Conservation (phyloP, 2,797 vertebrate genomes). For the Ibycter americanus region DNA sequence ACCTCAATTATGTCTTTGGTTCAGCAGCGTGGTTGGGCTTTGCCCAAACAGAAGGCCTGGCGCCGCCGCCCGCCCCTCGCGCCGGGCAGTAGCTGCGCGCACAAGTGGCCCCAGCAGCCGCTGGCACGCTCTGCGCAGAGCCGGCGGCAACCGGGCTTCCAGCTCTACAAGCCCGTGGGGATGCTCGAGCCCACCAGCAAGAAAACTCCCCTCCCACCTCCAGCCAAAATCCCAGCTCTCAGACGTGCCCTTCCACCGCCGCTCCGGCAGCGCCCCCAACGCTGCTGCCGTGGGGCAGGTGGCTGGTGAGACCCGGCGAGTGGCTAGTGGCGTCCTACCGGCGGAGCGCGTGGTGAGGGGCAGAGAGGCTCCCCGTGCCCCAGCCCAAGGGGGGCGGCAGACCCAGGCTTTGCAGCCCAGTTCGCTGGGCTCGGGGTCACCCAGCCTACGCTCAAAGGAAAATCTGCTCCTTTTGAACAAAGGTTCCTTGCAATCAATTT, state of each 20-base stretch:
- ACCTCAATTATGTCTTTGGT: constrained; percentile 16
- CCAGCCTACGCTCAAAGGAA: neutral
- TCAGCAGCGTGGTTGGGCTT: neutral
- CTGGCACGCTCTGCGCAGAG: fast-evolving
- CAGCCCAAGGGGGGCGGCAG: neutral
- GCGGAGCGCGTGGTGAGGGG: neutral
- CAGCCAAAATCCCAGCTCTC: neutral
- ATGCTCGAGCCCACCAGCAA: neutral
- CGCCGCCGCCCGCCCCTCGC: neutral
- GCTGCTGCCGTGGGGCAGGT: neutral
- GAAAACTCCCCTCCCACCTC: neutral
- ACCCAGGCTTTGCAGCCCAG: neutral
- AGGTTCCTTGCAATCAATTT: neutral
- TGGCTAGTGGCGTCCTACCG: neutral
- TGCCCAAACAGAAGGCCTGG: constrained; percentile 40
- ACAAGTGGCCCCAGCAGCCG: neutral
- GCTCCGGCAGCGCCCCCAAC: too few relatives aligned
- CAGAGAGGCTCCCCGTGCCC: neutral
- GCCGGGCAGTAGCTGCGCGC: neutral
- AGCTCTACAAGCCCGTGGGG: neutral
- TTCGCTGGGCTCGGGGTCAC: neutral
- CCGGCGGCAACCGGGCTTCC: fast-evolving
- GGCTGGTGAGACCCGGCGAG: neutral
- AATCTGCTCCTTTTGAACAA: neutral
- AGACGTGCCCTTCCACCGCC: fast-evolving